Conservation (phyloP, 1,140 invertebrate species). For the Melipona quadrifasciata region DNA sequence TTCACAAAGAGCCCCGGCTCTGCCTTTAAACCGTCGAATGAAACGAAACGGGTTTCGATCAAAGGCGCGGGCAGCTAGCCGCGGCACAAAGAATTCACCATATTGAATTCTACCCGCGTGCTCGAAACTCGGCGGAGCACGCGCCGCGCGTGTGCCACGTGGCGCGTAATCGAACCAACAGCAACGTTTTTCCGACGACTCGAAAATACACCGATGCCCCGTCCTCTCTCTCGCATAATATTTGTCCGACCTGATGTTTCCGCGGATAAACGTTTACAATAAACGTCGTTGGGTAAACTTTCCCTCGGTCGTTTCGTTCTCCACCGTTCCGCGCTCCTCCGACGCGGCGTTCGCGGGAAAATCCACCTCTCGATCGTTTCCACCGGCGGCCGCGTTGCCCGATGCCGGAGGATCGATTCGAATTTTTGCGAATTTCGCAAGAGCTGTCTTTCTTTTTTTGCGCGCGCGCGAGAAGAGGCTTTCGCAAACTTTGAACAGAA, state of each 20-base stretch:
- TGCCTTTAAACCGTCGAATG: background rate
- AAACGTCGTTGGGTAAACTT: background rate
- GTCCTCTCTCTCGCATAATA: background rate
- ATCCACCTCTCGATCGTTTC: background rate
- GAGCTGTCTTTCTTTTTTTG: too few species aligned
- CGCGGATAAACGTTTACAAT: slow-evolving; percentile 3
- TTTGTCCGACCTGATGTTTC: background rate
- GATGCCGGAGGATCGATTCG: background rate
- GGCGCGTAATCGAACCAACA: background rate
- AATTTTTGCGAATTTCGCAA: too few species aligned
- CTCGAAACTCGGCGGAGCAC: background rate
- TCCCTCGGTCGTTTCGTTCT: background rate
- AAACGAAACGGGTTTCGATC: background rate
- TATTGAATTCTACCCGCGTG: background rate
- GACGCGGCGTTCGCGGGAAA: background rate
- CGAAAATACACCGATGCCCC: background rate
- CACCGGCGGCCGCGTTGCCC: background rate
- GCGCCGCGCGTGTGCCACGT: too few species aligned
- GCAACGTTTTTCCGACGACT: slow-evolving; percentile 3
- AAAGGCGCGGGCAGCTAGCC: background rate
- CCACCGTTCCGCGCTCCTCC: too few species aligned
- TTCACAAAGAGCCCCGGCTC: background rate
- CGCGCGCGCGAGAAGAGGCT: too few species aligned
- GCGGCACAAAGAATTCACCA: background rate
- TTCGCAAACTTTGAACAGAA: too few species aligned